Percentiles rank a stretch among this genome's conserved stretches.
Conservation (phyloP, 2,888 invertebrate species). For the Eupithecia vulgata region DNA sequence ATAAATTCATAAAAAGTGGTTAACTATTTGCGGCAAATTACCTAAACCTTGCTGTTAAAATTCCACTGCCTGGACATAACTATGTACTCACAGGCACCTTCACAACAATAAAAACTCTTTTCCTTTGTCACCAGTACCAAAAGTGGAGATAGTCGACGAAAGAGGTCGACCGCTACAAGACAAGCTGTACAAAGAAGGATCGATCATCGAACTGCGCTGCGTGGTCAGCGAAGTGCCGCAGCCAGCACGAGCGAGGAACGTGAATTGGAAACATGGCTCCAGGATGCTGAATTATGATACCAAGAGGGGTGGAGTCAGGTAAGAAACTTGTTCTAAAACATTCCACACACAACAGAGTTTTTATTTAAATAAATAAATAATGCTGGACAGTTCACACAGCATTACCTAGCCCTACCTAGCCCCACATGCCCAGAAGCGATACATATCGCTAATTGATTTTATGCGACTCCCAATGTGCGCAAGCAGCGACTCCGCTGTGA, state of each 20-base stretch:
- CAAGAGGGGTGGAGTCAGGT: slow-evolving; percentile 92
- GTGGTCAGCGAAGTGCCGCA: slow-evolving; percentile 92
- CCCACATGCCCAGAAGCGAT: no score
- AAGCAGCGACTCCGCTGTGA: no score
- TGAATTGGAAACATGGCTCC: slow-evolving; percentile 91
- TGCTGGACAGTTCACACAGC: no score
- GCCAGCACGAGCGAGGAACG: slow-evolving; percentile 85
- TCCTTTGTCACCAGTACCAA: slow-evolving; percentile 86
- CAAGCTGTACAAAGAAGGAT: slow-evolving; percentile 92
- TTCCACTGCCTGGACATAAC: no score
- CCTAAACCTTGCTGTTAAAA: no score
- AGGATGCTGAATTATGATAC: slow-evolving; percentile 91
- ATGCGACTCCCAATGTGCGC: no score
- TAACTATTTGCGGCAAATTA: no score
- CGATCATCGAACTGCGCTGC: slow-evolving; percentile 92
- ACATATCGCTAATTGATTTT: no score
- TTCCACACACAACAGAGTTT: no score
- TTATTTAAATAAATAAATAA: no score
- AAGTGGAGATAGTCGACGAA: slow-evolving; percentile 91
- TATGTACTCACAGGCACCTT: not conserved
- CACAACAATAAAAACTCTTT: not conserved
- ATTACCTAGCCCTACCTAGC: no score
- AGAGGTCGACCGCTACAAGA: slow-evolving; percentile 89
- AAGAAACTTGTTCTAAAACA: not conserved
- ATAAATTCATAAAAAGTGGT: no score